Evolutionary conservation across 2,113 vertebrate genomes (phyloP).

Genomic region (Mustelus asterias): DNA sequence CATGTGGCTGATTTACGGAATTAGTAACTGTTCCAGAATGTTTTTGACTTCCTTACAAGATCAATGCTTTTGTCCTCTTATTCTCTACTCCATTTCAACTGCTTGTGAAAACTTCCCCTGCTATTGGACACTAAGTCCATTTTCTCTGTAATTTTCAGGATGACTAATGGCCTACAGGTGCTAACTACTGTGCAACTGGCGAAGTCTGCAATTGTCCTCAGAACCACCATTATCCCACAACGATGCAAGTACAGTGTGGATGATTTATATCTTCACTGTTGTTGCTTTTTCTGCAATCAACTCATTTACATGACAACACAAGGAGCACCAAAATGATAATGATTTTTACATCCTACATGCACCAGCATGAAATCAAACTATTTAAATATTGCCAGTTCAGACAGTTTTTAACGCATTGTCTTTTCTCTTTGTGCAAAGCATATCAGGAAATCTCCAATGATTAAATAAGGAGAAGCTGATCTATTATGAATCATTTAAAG

Average conservation of each 20-base stretch:
- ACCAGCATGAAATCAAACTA: background rate
- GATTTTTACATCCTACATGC: background rate
- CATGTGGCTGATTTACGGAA: background rate
- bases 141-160: constrained; percentile 1
- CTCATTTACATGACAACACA: background rate
- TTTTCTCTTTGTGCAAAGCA: background rate
- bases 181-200: background rate
- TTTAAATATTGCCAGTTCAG: background rate
- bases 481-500: background rate
- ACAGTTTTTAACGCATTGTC: background rate
- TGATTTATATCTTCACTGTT: background rate
- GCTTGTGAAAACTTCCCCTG: background rate
- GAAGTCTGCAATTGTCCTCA: background rate
- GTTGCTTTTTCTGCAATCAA: background rate
- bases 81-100: background rate
- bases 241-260: background rate
- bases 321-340: background rate
- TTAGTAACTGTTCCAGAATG: background rate
- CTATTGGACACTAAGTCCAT: background rate
- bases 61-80: background rate
- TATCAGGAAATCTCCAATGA: background rate
- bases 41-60: background rate
- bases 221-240: background rate
- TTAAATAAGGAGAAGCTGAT: background rate
- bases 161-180: background rate